A percentile compares a stretch with the other conserved stretches of the same genome.
Conservation (phyloP, 2,797 vertebrate genomes). For the Rhynchonycteris naso region DNA sequence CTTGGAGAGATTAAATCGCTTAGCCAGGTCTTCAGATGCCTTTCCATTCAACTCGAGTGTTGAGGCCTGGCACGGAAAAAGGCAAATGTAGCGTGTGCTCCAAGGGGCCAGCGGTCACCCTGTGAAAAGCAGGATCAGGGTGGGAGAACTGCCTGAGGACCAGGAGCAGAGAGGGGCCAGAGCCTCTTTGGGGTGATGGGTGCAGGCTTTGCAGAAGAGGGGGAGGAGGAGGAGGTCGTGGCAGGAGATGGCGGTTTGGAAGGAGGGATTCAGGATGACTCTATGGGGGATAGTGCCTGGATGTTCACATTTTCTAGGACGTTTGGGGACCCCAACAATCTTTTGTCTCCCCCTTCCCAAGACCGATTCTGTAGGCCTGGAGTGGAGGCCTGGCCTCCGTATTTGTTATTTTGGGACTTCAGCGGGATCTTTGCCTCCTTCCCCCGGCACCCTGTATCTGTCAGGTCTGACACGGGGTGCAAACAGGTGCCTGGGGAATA, state of each 20-base stretch:
- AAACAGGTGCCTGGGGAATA: background rate
- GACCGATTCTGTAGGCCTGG: background rate
- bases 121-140: background rate
- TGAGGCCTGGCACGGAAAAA: background rate
- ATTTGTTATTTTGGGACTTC: background rate
- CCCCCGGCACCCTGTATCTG: background rate
- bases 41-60: background rate
- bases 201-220: background rate
- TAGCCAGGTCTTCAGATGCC: background rate
- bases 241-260: background rate
- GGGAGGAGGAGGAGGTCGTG: background rate
- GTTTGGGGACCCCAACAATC: background rate
- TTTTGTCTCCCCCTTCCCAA: background rate
- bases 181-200: background rate
- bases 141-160: background rate
- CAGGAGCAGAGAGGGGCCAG: background rate
- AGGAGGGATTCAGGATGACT: background rate
- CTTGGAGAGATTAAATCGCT: background rate
- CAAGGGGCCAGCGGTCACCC: background rate
- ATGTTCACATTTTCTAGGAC: background rate
- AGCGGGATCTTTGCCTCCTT: background rate
- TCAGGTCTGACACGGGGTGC: background rate
- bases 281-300: background rate
- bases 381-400: background rate
- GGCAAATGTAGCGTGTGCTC: fast-evolving